Percentiles rank a stretch among this genome's conserved stretches.
These are phyloP conservation scores for Propithecus deckenii DNA, from an alignment of 2,797 vertebrate species.

Conservation along the genomic window DNA sequence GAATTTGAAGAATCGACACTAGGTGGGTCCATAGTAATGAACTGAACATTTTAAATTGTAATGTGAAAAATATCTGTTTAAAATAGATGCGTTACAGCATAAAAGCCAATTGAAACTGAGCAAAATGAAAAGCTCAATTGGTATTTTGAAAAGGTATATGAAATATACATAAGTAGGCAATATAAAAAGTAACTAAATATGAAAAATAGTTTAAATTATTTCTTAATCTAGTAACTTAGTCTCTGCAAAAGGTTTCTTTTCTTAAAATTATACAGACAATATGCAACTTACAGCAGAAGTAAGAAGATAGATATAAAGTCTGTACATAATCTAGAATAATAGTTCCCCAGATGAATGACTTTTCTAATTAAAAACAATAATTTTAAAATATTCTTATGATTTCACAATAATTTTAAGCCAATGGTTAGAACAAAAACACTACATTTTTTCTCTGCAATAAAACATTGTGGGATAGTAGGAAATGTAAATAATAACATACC, in stretches of 20 bases:
- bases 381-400: not conserved
- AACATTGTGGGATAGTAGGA: not conserved
- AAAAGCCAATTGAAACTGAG: conserved; percentile 21
- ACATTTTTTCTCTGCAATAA: not conserved
- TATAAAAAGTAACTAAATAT: conserved; percentile 35
- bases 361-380: conserved; percentile 12
- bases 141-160: not conserved
- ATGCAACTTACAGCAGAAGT: conserved; percentile 2
- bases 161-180: conserved; percentile 6
- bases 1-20: conserved; percentile 83
- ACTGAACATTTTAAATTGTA: conserved; percentile 68
- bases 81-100: conserved; percentile 64
- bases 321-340: not conserved
- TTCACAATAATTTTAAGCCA: conserved; percentile 34
- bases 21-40: conserved; percentile 84
- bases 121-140: not conserved
- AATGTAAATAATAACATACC: not conserved
- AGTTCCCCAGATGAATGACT: not conserved
- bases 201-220: conserved; percentile 20
- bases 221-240: not conserved
- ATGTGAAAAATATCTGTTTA: conserved; percentile 60
- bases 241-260: not conserved
- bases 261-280: conserved; percentile 49
- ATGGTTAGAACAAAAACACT: not conserved
- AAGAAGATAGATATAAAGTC: not conserved